These are phyloP conservation scores for Acanthopagrus latus DNA, from an alignment of 2,797 vertebrate species.

Conservation along the genomic window DNA sequence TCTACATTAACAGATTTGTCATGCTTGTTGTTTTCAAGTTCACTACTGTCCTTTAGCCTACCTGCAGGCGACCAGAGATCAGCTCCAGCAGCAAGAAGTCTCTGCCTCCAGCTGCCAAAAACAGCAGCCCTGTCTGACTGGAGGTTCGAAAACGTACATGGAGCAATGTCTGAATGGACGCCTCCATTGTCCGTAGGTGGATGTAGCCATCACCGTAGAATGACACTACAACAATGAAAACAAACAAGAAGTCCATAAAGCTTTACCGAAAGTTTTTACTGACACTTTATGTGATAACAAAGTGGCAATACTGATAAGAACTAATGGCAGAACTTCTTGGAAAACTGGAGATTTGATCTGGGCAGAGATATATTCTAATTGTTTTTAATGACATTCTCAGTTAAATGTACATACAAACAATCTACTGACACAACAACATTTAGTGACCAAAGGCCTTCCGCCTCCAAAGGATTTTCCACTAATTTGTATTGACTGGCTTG, in stretches of 20 bases:
- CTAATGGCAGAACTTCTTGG: not conserved
- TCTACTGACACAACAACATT: not conserved
- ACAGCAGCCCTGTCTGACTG: constrained; percentile 87
- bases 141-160: constrained; percentile 89
- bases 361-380: not conserved
- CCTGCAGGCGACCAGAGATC: constrained; percentile 86
- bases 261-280: not conserved
- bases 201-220: constrained; percentile 93
- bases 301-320: not conserved
- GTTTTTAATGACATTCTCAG: not conserved
- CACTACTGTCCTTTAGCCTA: constrained; percentile 45
- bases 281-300: not conserved
- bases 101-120: constrained; percentile 88
- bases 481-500: constrained; percentile 48
- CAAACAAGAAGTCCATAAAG: not conserved
- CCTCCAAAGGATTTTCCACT: constrained; percentile 30
- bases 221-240: constrained; percentile 82
- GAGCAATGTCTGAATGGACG: constrained; percentile 84
- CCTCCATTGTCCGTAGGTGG: constrained; percentile 84
- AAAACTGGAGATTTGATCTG: not conserved
- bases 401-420: not conserved
- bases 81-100: constrained; percentile 90
- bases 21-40: not conserved
- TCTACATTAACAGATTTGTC: not conserved
- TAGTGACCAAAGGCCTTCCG: constrained; percentile 9